Evolutionary conservation across 2,888 invertebrate species (phyloP).

Genomic region (Drosophila merina): DNA sequence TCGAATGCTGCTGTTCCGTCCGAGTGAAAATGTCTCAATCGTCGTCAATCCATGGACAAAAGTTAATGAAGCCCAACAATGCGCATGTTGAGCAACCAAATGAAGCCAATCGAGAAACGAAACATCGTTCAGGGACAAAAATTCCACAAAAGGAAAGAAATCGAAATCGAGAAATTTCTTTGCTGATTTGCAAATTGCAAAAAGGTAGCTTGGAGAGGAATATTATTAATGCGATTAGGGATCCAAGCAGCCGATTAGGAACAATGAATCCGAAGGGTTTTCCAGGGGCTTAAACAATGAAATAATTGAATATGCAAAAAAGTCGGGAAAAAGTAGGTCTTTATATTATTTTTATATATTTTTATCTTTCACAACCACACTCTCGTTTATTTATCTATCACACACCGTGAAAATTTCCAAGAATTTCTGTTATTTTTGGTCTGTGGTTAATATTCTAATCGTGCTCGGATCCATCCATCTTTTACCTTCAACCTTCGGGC

Average conservation of each 20-base stretch:
- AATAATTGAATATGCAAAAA: background rate
- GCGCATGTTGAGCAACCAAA: slow-evolving; percentile 68
- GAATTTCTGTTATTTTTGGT: background rate
- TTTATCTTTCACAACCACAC: background rate
- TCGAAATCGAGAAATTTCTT: slow-evolving; percentile 1
- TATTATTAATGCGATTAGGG: slow-evolving; percentile 29
- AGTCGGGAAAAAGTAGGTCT: background rate
- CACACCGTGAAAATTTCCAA: too few relatives aligned
- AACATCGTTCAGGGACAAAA: slow-evolving; percentile 20
- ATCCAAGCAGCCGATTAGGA: background rate
- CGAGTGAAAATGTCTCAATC: slow-evolving; percentile 43
- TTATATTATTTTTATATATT: background rate
- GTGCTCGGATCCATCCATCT: background rate
- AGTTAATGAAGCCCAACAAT: slow-evolving; percentile 71
- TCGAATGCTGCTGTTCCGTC: slow-evolving; percentile 16
- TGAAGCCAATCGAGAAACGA: slow-evolving; percentile 66
- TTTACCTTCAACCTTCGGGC: background rate
- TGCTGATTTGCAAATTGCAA: slow-evolving; percentile 8
- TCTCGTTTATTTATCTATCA: background rate
- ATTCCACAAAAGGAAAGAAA: background rate
- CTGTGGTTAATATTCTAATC: background rate
- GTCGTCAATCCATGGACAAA: slow-evolving; percentile 24
- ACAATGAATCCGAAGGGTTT: background rate
- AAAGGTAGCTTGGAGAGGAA: slow-evolving; percentile 28
- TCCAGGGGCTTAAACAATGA: background rate